Percentiles rank a stretch among this genome's conserved stretches.
phyloP scores from a whole-genome alignment of 2,797 vertebrate species.

The Morelia viridis region DNA sequence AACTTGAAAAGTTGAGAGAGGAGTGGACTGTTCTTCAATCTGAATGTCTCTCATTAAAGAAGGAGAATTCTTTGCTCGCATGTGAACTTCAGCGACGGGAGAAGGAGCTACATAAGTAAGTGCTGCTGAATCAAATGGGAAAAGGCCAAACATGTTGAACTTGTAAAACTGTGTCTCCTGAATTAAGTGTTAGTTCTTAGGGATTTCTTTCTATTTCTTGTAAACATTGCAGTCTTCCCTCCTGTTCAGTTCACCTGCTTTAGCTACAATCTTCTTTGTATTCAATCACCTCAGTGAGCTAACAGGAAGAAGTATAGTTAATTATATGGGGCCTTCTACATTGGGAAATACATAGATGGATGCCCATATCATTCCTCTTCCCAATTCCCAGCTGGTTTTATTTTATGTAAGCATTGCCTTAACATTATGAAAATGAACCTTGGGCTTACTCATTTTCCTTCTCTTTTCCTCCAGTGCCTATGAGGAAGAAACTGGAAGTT shows the following conservation, averaged over 20 bases:
- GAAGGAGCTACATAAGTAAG: slow-evolving; percentile 89
- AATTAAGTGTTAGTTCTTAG: background rate
- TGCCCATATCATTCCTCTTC: background rate
- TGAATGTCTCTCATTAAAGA: slow-evolving; percentile 84
- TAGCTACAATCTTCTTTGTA: background rate
- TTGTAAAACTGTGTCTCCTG: background rate
- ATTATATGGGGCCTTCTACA: background rate
- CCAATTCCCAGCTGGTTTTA: background rate
- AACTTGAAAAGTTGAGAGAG: slow-evolving; percentile 84
- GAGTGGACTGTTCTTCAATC: slow-evolving; percentile 83
- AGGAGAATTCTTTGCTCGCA: slow-evolving; percentile 81
- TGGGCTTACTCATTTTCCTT: background rate
- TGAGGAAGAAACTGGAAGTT: background rate
- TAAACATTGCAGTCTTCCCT: background rate
- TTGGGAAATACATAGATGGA: background rate
- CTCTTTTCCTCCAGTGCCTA: background rate
- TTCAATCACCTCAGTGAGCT: background rate
- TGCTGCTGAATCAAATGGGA: slow-evolving; percentile 10
- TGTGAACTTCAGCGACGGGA: slow-evolving; percentile 86
- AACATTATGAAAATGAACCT: background rate
- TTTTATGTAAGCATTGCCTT: background rate
- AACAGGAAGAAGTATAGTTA: background rate
- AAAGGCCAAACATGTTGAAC: background rate
- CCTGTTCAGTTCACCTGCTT: background rate
- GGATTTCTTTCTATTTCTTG: background rate